Conservation (phyloP, 1,140 invertebrate species). For the Drosophila pseudoananassae region DNA sequence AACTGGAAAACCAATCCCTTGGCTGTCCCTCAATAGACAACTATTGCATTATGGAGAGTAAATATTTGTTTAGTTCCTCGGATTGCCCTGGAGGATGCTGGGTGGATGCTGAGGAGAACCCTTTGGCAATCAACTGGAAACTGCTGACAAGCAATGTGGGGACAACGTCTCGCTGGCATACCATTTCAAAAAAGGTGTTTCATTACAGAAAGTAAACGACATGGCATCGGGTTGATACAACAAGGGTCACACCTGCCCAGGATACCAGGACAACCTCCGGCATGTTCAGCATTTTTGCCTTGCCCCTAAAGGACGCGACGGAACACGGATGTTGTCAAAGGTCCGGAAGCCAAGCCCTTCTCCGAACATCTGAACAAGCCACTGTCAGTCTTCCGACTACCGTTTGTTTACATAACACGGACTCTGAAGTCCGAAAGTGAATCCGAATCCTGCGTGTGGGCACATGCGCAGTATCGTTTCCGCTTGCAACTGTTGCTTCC, state of each 20-base stretch:
- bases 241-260: slow-evolving; percentile 5
- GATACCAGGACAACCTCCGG: not conserved
- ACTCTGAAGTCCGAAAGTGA: slow-evolving; percentile 9
- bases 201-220: slow-evolving; percentile 38
- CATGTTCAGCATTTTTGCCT: slow-evolving; percentile 4
- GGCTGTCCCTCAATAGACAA: not conserved
- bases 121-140: slow-evolving; percentile 48
- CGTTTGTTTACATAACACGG: slow-evolving; percentile 61
- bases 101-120: slow-evolving; percentile 7
- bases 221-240: slow-evolving; percentile 26
- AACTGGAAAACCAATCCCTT: not conserved
- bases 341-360: slow-evolving; percentile 38
- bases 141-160: slow-evolving; percentile 41
- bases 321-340: slow-evolving; percentile 34
- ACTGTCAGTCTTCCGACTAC: slow-evolving; percentile 24
- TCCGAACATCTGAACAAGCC: slow-evolving; percentile 18
- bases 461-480: slow-evolving; percentile 41
- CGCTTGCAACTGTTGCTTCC: slow-evolving; percentile 55
- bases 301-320: slow-evolving; percentile 11
- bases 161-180: slow-evolving; percentile 16
- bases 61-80: slow-evolving; percentile 42
- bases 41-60: slow-evolving; percentile 31
- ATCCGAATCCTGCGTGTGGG: slow-evolving; percentile 35
- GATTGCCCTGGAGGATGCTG: not conserved
- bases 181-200: slow-evolving; percentile 41